These are phyloP conservation scores for Stratiolaelaps scimitus DNA, from an alignment of 1,140 invertebrate genomes.

Conservation along the genomic window DNA sequence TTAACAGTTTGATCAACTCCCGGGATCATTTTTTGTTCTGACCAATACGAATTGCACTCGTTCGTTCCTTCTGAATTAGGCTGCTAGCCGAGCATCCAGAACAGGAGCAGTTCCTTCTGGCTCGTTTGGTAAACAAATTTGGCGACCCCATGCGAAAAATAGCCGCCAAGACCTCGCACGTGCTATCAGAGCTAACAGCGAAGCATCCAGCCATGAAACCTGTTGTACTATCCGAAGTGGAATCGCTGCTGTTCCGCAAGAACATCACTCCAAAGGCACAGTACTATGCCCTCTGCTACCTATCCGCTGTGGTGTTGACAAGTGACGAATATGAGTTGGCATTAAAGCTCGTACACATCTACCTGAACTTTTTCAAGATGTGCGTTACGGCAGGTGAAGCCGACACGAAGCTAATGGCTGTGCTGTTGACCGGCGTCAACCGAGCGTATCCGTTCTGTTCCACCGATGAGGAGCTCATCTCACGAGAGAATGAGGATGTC, in stretches of 20 bases:
- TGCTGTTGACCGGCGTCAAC: constrained; percentile 72
- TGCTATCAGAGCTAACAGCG: constrained; percentile 64
- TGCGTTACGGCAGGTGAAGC: constrained; percentile 78
- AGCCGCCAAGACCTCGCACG: constrained; percentile 69
- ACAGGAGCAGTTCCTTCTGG: constrained; percentile 66
- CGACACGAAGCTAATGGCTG: constrained; percentile 79
- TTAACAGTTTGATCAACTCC: too few relatives aligned
- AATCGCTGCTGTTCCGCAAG: constrained; percentile 70
- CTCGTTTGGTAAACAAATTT: constrained; percentile 78
- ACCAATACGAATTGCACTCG: too few relatives aligned
- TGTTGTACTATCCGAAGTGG: constrained; percentile 71
- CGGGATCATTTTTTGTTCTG: too few relatives aligned
- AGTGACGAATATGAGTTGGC: constrained; percentile 62
- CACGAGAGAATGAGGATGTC: constrained; percentile 34
- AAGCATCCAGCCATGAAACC: constrained; percentile 74
- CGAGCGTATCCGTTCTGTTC: constrained; percentile 66
- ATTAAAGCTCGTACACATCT: constrained; percentile 68
- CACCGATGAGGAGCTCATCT: constrained; percentile 37
- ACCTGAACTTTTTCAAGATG: constrained; percentile 90
- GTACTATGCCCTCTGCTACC: constrained; percentile 83
- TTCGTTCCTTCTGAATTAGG: constrained; percentile 47
- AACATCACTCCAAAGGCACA: constrained; percentile 72
- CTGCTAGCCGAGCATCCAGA: constrained; percentile 69
- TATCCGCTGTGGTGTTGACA: constrained; percentile 52
- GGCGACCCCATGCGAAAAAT: constrained; percentile 80